Percentiles rank a stretch among this genome's conserved stretches.
Evolutionary conservation across 2,888 invertebrate genomes (phyloP).

Genomic region (Branchipolynoe longqiensis): DNA sequence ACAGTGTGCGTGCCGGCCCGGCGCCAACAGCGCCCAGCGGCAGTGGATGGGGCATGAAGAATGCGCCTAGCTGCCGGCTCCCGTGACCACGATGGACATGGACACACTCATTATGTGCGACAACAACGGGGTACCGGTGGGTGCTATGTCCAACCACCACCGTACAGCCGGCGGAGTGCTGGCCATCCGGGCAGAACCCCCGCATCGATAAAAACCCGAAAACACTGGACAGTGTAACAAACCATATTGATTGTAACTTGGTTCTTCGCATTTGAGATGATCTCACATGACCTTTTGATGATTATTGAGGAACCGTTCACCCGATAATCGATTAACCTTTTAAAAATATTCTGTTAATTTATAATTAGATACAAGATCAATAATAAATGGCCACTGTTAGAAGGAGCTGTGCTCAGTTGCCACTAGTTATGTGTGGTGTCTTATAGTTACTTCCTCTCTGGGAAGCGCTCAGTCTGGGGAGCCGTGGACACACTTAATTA

Average conservation of each 20-base stretch:
- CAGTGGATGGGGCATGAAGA: too few species aligned
- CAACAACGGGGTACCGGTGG: slow-evolving; percentile 19
- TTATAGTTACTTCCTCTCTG: background rate
- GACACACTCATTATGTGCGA: too few species aligned
- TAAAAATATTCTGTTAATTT: background rate
- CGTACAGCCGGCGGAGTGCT: background rate
- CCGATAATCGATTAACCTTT: background rate
- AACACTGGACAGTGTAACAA: slow-evolving; percentile 17
- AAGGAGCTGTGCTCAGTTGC: background rate
- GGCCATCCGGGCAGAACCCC: background rate
- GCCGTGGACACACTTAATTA: slow-evolving; percentile 32
- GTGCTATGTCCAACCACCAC: slow-evolving; percentile 5
- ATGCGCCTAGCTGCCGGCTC: too few species aligned
- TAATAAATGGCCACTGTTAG: too few species aligned
- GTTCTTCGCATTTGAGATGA: slow-evolving; percentile 24
- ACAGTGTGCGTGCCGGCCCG: too few species aligned
- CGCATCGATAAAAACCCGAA: slow-evolving; percentile 17
- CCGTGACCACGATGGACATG: background rate
- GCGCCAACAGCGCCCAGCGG: background rate
- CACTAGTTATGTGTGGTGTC: background rate
- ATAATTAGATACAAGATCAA: background rate
- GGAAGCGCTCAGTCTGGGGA: background rate
- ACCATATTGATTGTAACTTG: background rate
- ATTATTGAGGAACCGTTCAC: slow-evolving; percentile 12
- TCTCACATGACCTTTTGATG: slow-evolving; percentile 26